phyloP scores from a whole-genome alignment of 2,113 vertebrate genomes.

The Oreamnos americanus region DNA sequence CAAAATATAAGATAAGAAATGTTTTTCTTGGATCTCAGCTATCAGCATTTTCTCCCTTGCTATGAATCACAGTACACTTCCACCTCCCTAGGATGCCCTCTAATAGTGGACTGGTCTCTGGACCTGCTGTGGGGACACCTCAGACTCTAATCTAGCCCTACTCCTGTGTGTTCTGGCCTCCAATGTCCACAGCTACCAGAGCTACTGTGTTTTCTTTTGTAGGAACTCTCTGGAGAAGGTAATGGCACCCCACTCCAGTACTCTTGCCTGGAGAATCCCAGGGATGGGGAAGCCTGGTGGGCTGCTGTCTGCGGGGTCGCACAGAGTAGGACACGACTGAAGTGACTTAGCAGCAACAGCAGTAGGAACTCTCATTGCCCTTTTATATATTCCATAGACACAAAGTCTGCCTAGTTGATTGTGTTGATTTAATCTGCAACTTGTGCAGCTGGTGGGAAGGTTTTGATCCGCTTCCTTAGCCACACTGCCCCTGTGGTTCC shows the following conservation, averaged over 20 bases:
- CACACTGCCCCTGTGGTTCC: background rate
- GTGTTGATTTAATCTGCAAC: background rate
- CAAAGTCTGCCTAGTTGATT: background rate
- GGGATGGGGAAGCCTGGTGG: too few species aligned
- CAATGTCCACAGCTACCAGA: background rate
- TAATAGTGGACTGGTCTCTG: background rate
- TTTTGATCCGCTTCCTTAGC: background rate
- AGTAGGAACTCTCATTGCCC: background rate
- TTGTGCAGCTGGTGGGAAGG: background rate
- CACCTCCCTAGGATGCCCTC: background rate
- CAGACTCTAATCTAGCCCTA: background rate
- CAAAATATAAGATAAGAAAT: background rate
- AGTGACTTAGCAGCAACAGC: too few species aligned
- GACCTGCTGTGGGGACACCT: background rate
- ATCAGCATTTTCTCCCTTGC: background rate
- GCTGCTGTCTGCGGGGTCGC: accelerated
- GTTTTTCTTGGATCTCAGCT: background rate
- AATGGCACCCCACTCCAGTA: too few species aligned
- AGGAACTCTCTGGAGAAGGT: background rate
- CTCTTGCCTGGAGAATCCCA: too few species aligned
- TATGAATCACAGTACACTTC: background rate
- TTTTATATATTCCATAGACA: background rate
- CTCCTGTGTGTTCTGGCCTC: background rate
- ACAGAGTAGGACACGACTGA: too few species aligned
- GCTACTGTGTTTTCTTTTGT: background rate